phyloP scores from a whole-genome alignment of 2,113 vertebrate species.

The Scomber colias region DNA sequence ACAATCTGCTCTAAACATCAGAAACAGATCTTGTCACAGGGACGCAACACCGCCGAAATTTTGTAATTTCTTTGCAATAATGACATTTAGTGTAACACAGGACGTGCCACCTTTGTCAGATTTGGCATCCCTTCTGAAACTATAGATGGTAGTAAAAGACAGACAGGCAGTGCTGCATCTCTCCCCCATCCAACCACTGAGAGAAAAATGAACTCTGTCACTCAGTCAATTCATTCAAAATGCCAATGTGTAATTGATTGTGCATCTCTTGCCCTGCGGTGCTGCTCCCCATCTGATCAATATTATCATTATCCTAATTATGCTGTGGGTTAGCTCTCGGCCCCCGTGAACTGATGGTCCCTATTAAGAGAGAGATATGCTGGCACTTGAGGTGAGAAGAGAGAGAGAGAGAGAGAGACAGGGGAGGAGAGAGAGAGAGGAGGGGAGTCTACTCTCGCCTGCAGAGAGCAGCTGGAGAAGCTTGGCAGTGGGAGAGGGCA shows the following conservation, averaged over 20 bases:
- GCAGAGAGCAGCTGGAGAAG: constrained; percentile 75
- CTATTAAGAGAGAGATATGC: constrained; percentile 73
- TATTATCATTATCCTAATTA: constrained; percentile 84
- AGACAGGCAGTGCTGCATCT: constrained; percentile 29
- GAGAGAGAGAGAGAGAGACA: not conserved
- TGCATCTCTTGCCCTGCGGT: constrained; percentile 72
- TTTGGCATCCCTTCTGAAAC: constrained; percentile 18
- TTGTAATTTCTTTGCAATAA: not conserved
- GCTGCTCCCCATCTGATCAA: constrained; percentile 80
- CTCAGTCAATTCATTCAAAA: constrained; percentile 80
- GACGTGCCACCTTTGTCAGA: constrained; percentile 5
- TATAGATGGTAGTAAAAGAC: not conserved
- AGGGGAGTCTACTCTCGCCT: constrained; percentile 45
- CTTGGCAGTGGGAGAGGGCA: constrained; percentile 64
- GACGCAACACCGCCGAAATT: constrained; percentile 5
- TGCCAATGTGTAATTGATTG: constrained; percentile 82
- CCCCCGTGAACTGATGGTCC: constrained; percentile 72
- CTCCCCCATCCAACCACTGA: constrained; percentile 33
- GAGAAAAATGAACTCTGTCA: constrained; percentile 77
- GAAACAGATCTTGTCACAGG: constrained; percentile 45
- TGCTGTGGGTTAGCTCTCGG: constrained; percentile 68
- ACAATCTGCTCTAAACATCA: constrained; percentile 45
- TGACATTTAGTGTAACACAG: constrained; percentile 1
- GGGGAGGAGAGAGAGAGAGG: not conserved
- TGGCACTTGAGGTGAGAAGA: constrained; percentile 65